Percentiles rank a stretch among this genome's conserved stretches.
Conservation (phyloP, 2,113 vertebrate species). For the Calonectris borealis region DNA sequence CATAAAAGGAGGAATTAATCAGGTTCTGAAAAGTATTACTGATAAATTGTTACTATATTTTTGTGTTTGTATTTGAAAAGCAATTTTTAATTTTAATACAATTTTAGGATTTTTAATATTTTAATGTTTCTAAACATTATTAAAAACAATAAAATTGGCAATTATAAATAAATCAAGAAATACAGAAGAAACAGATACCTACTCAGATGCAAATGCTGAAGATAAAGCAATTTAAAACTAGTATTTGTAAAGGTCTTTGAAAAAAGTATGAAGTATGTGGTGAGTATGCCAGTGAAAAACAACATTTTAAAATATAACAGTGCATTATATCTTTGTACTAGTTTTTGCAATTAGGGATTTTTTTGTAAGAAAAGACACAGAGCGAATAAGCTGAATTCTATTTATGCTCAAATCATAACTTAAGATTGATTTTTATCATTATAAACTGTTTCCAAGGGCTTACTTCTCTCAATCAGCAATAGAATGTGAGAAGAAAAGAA, state of each 20-base stretch:
- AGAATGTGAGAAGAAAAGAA: background rate
- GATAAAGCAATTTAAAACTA: background rate
- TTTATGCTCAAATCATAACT: background rate
- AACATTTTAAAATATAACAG: background rate
- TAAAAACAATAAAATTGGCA: background rate
- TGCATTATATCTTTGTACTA: background rate
- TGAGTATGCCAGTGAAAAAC: background rate
- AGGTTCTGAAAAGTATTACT: background rate
- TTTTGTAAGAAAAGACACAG: background rate
- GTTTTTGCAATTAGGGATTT: background rate
- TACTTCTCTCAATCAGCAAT: background rate
- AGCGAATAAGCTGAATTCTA: background rate
- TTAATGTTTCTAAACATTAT: background rate
- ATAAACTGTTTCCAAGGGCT: background rate
- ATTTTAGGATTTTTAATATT: background rate
- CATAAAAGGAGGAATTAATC: background rate
- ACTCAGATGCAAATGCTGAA: background rate
- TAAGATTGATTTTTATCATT: background rate
- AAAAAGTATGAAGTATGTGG: background rate
- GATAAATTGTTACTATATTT: background rate
- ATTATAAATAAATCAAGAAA: background rate
- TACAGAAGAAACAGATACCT: background rate
- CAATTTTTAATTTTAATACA: background rate
- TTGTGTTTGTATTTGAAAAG: background rate
- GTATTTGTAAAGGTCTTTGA: background rate